A percentile compares a stretch with the other conserved stretches of the same genome.
phyloP scores from a whole-genome alignment of 2,888 invertebrate species.

The Trisateles emortualis region DNA sequence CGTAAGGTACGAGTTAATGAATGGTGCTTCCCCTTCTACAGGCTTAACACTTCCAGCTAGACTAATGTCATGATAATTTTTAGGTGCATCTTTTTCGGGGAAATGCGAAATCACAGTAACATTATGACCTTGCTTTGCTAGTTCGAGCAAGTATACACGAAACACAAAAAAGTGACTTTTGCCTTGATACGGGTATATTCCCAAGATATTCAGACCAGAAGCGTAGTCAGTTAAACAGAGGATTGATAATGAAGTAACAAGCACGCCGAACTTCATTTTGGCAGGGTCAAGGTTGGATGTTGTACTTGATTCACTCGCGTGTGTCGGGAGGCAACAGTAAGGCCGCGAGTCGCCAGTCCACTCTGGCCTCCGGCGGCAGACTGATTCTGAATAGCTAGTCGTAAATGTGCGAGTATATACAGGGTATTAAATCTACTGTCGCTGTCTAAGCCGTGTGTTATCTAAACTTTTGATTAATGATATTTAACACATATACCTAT shows the following conservation, averaged over 20 bases:
- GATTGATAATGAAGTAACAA: constrained; percentile 43
- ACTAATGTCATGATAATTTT: constrained; percentile 88
- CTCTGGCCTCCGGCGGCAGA: constrained; percentile 15
- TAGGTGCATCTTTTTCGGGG: constrained; percentile 76
- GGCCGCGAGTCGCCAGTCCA: constrained; percentile 4
- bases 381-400: constrained; percentile 11
- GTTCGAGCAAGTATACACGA: constrained; percentile 85
- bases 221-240: constrained; percentile 43
- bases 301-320: not conserved
- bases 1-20: constrained; percentile 57
- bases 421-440: not conserved
- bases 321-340: not conserved
- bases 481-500: too few relatives aligned
- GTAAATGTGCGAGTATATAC: not conserved
- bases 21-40: constrained; percentile 57
- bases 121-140: constrained; percentile 88
- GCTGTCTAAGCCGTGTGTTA: not conserved
- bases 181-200: constrained; percentile 89
- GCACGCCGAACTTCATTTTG: constrained; percentile 51
- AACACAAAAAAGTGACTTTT: constrained; percentile 91
- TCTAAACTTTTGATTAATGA: too few relatives aligned
- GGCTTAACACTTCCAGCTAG: constrained; percentile 65
- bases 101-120: constrained; percentile 90
- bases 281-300: constrained; percentile 19
- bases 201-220: constrained; percentile 83